Conservation (phyloP, 2,888 invertebrate species). For the Halictus quadricinctus region DNA sequence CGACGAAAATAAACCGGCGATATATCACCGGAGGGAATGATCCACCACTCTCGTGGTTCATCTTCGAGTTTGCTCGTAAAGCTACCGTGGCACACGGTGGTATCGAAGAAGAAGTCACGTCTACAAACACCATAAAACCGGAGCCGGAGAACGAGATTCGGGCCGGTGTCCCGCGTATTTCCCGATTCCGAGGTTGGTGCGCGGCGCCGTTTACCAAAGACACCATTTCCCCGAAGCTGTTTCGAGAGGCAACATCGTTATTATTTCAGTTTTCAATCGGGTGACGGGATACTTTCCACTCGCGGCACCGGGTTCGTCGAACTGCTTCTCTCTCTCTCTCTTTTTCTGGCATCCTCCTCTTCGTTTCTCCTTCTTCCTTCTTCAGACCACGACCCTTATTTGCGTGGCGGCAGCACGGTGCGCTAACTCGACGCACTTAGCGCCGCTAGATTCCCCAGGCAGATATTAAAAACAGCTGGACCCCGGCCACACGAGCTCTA, state of each 20-base stretch:
- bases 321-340: constrained; percentile 16
- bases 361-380: not conserved
- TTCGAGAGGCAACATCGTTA: constrained; percentile 40
- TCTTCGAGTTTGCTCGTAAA: constrained; percentile 13
- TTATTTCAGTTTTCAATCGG: constrained; percentile 39
- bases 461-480: constrained; percentile 74
- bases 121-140: constrained; percentile 9
- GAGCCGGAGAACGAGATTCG: not conserved
- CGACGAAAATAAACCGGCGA: not conserved
- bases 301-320: constrained; percentile 54
- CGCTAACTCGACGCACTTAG: constrained; percentile 65
- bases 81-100: not conserved
- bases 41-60: not conserved
- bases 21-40: not conserved
- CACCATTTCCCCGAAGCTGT: constrained; percentile 15
- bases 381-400: constrained; percentile 14
- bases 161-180: not conserved
- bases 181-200: not conserved
- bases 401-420: constrained; percentile 28
- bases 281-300: constrained; percentile 13
- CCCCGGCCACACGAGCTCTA: constrained; percentile 41
- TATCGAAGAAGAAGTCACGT: not conserved
- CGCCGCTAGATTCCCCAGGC: constrained; percentile 65
- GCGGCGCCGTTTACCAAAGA: constrained; percentile 2
- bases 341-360: not conserved